Base-by-base conservation (phyloP, 2,888 invertebrate species). In the Nymphalis urticae region DNA sequence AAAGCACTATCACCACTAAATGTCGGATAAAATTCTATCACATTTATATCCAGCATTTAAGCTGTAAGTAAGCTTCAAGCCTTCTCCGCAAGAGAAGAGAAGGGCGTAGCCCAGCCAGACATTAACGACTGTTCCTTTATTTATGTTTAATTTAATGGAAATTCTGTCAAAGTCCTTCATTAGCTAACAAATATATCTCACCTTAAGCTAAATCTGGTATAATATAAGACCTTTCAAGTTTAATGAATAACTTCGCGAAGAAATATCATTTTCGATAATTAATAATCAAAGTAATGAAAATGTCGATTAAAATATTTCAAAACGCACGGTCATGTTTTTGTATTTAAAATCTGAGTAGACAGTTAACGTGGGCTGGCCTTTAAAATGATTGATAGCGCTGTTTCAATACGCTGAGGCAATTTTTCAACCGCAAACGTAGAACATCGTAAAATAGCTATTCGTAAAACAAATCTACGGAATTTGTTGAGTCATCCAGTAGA, bases 361-460 rank as follows among this genome's bases (percentile, higher is more conserved):
- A 48, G 47, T 56, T 32, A 32, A 56, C 32, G 56, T 32, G 62
- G 62, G 36, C 50, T n/a, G 36, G 53, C 54, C 66, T 54, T 60
- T 56, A 68, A 72, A 72, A 69, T 72, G 72, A 72, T 72, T 70
- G 70, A 72, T 70, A 58, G 62, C 66, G 63, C 58, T 62, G 65
- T 62, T 68, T 68, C 70, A 60, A 67, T 68, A 70, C 66, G 64
- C 59, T 32, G 67, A 66, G 69, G 73, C 71, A 70, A 73, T 73
- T 70, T 73, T 71, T 73, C 73, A 71, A 71, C 66, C 61, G 63
- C 58, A 24, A 56, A 62, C 48, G 66, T 48, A 50, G 60, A 68
- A 63, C 62, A 67, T 68, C 71, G 63, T 64, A 54, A 70, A 72
- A 68, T 67, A 62, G 68, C 50, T 64, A 51, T 69, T 66, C 67